Conservation (phyloP, 2,797 vertebrate genomes). For the Hyperoplus immaculatus region DNA sequence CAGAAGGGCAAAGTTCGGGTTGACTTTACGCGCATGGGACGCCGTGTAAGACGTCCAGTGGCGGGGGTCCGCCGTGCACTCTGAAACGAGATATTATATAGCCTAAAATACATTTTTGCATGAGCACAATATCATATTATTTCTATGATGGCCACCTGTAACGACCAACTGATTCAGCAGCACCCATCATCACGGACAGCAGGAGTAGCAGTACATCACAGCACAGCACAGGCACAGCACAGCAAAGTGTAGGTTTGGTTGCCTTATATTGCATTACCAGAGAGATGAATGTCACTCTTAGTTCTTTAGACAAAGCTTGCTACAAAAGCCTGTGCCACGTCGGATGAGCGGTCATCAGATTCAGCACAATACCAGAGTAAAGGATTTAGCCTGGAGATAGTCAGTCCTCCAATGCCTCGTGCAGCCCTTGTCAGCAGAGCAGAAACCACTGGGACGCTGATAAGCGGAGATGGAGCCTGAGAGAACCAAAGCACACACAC, state of each 20-base stretch:
- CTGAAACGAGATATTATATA: not conserved
- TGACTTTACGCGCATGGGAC: conserved; percentile 54
- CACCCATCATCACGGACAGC: conserved; percentile 11
- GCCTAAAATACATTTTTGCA: conserved; percentile 3
- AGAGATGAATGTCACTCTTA: conserved; percentile 2
- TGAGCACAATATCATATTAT: not conserved
- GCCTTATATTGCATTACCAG: conserved; percentile 34
- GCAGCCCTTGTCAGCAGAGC: conserved; percentile 68
- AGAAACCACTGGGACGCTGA: conserved; percentile 69
- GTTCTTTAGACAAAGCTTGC: conserved; percentile 38
- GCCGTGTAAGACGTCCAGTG: conserved; percentile 7
- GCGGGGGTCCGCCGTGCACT: not conserved
- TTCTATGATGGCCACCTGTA: conserved; percentile 49
- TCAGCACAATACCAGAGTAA: conserved; percentile 43
- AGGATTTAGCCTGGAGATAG: conserved; percentile 53
- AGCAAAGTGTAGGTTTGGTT: conserved; percentile 21
- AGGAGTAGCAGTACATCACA: not conserved
- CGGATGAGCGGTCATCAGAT: conserved; percentile 40
- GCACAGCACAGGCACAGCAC: conserved; percentile 13
- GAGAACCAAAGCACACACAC: conserved; percentile 47
- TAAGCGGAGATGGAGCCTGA: conserved; percentile 58
- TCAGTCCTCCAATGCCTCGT: conserved; percentile 36
- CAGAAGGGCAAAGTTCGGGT: conserved; percentile 55
- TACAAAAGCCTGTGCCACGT: conserved; percentile 29
- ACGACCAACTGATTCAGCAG: conserved; percentile 33